phyloP scores from a whole-genome alignment of 2,113 vertebrate species.

The Malurus alboscapulatus region DNA sequence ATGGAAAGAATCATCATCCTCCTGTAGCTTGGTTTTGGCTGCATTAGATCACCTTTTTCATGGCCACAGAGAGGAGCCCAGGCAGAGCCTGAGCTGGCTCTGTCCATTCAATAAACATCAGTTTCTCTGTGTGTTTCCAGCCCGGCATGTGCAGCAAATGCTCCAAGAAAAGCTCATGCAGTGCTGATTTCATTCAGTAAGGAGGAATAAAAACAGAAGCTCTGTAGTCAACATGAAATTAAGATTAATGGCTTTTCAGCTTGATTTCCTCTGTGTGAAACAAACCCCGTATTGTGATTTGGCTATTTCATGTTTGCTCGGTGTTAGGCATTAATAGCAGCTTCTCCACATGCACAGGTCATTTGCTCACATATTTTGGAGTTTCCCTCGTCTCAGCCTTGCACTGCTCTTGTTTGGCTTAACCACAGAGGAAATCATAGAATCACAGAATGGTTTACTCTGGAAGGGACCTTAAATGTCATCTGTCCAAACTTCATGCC shows the following conservation, averaged over 20 bases:
- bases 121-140: neutral
- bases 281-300: neutral
- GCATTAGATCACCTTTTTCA: neutral
- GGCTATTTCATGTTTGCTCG: neutral
- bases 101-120: neutral
- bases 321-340: neutral
- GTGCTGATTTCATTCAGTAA: neutral
- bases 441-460: neutral
- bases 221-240: neutral
- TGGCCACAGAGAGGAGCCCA: neutral
- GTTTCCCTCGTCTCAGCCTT: neutral
- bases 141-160: neutral
- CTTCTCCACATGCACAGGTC: neutral
- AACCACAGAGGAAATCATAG: neutral
- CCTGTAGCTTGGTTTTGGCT: neutral
- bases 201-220: neutral
- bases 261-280: neutral
- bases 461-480: neutral
- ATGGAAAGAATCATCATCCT: neutral
- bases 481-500: neutral
- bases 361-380: neutral
- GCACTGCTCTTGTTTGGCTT: neutral
- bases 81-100: neutral
- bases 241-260: constrained; percentile 19
- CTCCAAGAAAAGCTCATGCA: neutral